phyloP scores from a whole-genome alignment of 2,888 invertebrate genomes.

The Thereva nobilitata region DNA sequence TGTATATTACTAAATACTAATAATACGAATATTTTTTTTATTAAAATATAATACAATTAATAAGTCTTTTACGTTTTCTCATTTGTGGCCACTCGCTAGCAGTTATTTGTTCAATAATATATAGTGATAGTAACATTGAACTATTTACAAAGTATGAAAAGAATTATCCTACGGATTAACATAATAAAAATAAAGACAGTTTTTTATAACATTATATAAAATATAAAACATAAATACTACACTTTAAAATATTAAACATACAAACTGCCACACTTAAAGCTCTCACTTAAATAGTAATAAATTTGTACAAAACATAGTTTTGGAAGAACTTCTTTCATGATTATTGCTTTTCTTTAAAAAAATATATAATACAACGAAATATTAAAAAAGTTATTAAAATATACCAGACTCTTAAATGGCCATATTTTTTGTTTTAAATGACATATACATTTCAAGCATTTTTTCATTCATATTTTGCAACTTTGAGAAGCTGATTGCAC shows the following conservation, averaged over 20 bases:
- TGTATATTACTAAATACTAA: too few relatives aligned
- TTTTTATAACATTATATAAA: conserved; percentile 9
- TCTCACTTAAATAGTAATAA: conserved; percentile 20
- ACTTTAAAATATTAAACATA: neutral
- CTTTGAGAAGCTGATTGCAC: conserved; percentile 12
- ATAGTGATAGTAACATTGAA: conserved; percentile 12
- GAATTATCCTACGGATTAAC: conserved; percentile 18
- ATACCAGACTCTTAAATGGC: neutral
- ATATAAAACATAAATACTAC: conserved; percentile 6
- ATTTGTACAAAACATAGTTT: conserved; percentile 18
- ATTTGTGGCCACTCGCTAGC: conserved; percentile 23
- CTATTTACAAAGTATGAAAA: conserved; percentile 20
- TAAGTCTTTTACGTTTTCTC: conserved; percentile 30
- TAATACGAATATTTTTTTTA: neutral
- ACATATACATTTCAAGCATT: neutral
- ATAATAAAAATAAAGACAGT: conserved; percentile 10
- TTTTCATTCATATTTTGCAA: conserved; percentile 3
- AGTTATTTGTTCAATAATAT: conserved; percentile 7
- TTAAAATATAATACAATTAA: conserved; percentile 30
- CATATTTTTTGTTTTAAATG: neutral
- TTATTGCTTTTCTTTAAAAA: conserved; percentile 15
- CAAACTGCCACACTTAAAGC: conserved; percentile 34
- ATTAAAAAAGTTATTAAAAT: conserved; percentile 1
- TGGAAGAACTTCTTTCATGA: conserved; percentile 30
- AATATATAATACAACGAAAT: too few relatives aligned